Evolutionary conservation across 2,797 vertebrate species (phyloP), one percentile per base, ranked within the genome.

Genomic region (Lepus townsendii): DNA sequence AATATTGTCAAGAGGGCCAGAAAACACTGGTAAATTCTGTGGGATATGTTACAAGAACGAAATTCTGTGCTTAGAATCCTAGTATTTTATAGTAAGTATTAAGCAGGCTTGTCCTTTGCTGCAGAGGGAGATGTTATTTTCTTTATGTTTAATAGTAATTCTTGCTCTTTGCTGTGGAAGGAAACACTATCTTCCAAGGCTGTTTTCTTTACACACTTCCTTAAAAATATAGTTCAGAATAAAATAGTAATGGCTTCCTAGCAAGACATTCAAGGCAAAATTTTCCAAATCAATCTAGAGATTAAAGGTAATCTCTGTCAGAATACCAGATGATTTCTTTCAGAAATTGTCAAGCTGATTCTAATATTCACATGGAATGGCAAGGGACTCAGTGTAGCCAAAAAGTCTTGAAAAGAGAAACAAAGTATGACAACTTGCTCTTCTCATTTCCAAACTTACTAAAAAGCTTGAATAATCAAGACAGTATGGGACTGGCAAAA

Each of bases 191-290:
- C 32, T 92, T 77, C 16, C 69, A 93, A 62, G 22, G 3, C 7
- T 73, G 16, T 73, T 85, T 17, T 87, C 26, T 80, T 63, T 57
- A 73, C 9, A 95, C 72, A 83, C 27, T 75, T 80, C 2, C 35
- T 92, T 88, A 26, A 77, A 84, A 82, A 54, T 7, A 79, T 38
- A 65, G 27, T 73, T 83, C 42, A 91, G 12, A 54, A 86, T 83
- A 71, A 2, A 19, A 17, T 20, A 50, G 5, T 85, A 50, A 60
- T 17, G 57, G 8, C 50, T 88, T 62, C 42, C 52, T 84, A 78
- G 65, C 26, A 35, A 69, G 32, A 77, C 22, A 38, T 38, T 6
- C 26, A 52, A 86, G 6, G 20, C 4, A 71, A 62, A 32, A 76
- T 10, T 63, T 47, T 5, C 10, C 60, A 92, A 71, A 71, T 50